Base-by-base conservation (phyloP, 2,797 vertebrate genomes). In the Acrocephalus scirpaceus region DNA sequence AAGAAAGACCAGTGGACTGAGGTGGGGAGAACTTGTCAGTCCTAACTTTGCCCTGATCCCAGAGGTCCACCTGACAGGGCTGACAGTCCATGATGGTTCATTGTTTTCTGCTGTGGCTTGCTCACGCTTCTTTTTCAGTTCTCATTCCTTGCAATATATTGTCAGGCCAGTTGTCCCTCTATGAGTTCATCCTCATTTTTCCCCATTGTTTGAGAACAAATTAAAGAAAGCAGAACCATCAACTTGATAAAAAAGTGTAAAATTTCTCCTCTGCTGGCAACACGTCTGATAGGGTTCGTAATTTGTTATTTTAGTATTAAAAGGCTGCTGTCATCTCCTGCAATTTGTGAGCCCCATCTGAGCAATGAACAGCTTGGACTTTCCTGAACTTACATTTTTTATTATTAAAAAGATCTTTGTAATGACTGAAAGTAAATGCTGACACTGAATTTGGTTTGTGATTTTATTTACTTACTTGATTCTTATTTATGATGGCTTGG, bases 401-500 rank as follows among this genome's bases (percentile, higher is more conserved):
- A 70, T 67, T 94, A 86, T 90, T 91, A 91, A 81, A 84, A 53
- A 67, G 62, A 91, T 57, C 21, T 92, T 90, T 47, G 22, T 34
- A 78, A 79, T 70, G 30, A 7, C 50, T 92, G 53, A 50, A 42
- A 53, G 26, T 67, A 93, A 94, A 84, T 76, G 42, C 64, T 94
- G 88, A 79, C 69, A 44, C 47, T 16, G 74, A 82, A 18, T 64
- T 7, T 3, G 21, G 61, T 86, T 87, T 86, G 54, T 87, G 61
- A 86, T 93, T 93, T 86, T 93, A 94, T 93, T 96, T 97, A 82
- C 82, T 88, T 92, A 29, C 60, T 79, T 88, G 61, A 85, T 91
- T 92, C 78, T 70, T 93, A 83, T 92, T 89, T 96, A 95, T 92
- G 90, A 95, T 64, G 74, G 21, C 65, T 86, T 89, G 65, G 57